Evolutionary conservation across 2,888 invertebrate species (phyloP).

Genomic region (Idaea straminata): DNA sequence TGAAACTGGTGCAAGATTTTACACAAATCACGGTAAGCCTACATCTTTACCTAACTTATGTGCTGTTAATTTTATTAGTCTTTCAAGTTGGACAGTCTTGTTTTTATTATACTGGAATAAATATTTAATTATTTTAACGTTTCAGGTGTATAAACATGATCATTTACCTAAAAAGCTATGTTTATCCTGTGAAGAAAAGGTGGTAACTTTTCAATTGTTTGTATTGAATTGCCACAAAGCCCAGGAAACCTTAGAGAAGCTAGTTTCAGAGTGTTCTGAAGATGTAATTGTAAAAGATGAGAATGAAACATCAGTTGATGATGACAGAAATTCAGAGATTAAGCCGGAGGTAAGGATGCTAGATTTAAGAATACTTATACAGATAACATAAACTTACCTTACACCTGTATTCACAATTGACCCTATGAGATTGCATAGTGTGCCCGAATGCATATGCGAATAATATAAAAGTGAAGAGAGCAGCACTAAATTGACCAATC

Average conservation of each 20-base stretch:
- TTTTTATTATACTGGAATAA: not conserved
- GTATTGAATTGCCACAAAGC: conserved; percentile 66
- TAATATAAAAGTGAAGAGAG: no score
- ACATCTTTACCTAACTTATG: conserved; percentile 14
- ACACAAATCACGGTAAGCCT: conserved; percentile 59
- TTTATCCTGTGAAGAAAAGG: conserved; percentile 69
- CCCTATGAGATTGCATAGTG: no score
- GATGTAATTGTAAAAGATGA: conserved; percentile 48
- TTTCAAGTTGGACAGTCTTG: not conserved
- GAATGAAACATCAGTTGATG: conserved; percentile 17
- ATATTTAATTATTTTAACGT: conserved; percentile 11
- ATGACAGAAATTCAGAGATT: conserved; percentile 37
- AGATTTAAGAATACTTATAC: no score
- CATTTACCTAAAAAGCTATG: conserved; percentile 66
- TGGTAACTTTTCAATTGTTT: conserved; percentile 70
- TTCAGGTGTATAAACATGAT: conserved; percentile 62
- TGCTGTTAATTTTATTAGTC: not conserved
- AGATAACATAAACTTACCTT: no score
- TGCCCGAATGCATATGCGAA: no score
- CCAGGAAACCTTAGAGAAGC: conserved; percentile 43
- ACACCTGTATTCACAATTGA: no score
- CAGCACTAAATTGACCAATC: no score
- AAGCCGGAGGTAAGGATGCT: conserved; percentile 64
- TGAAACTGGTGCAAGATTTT: conserved; percentile 64
- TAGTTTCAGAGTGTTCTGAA: conserved; percentile 32